phyloP scores from a whole-genome alignment of 2,888 invertebrate genomes.

The Conchocele bisecta region DNA sequence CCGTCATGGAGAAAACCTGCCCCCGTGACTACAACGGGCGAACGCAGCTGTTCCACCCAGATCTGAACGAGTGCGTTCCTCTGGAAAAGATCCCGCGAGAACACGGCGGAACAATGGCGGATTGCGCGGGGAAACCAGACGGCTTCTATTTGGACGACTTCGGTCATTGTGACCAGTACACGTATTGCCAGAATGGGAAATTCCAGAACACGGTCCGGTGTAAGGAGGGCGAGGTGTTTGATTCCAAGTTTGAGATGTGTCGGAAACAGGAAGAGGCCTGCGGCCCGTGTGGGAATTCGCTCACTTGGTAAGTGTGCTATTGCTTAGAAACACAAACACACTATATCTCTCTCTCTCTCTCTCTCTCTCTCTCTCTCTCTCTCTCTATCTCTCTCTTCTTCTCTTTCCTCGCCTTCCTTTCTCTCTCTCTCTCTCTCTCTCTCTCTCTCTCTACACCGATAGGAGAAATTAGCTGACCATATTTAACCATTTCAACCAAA shows the following conservation, averaged over 20 bases:
- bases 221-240: slow-evolving; percentile 40
- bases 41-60: slow-evolving; percentile 57
- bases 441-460: no score
- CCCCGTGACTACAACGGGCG: slow-evolving; percentile 37
- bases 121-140: slow-evolving; percentile 52
- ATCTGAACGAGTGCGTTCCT: slow-evolving; percentile 55
- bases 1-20: slow-evolving; percentile 37
- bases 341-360: no score
- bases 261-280: slow-evolving; percentile 28
- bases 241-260: slow-evolving; percentile 25
- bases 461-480: no score
- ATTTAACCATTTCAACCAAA: no score
- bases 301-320: slow-evolving; percentile 46
- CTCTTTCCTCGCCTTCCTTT: no score
- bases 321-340: no score
- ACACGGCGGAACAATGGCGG: slow-evolving; percentile 61
- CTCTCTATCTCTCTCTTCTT: no score
- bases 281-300: slow-evolving; percentile 44
- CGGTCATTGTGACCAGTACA: slow-evolving; percentile 66
- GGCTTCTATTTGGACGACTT: slow-evolving; percentile 63
- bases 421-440: no score
- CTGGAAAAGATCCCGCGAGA: slow-evolving; percentile 57
- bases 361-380: no score
- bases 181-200: slow-evolving; percentile 53
- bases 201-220: slow-evolving; percentile 39